Conservation (phyloP, 2,888 invertebrate species). For the Pseudanteris insignis region DNA sequence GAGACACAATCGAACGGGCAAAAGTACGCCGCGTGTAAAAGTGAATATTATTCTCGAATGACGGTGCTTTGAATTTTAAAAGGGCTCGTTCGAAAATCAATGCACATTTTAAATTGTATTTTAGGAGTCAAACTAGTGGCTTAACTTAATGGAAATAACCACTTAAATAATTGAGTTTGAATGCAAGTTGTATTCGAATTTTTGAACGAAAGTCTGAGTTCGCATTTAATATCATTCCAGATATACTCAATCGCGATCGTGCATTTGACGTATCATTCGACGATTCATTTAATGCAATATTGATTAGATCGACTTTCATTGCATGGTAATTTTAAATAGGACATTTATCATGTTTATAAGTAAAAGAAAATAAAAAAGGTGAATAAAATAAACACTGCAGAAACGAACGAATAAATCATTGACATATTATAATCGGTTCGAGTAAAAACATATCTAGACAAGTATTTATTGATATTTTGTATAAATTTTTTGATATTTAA, state of each 20-base stretch:
- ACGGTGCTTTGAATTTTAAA: conserved; percentile 9
- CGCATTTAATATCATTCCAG: conserved; percentile 26
- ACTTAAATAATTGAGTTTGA: conserved; percentile 6
- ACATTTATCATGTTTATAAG: no score
- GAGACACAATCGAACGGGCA: conserved; percentile 60
- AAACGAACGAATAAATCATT: conserved; percentile 8
- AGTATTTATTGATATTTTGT: conserved; percentile 44
- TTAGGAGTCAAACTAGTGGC: conserved; percentile 9
- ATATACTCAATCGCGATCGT: conserved; percentile 16
- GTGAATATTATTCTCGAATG: not conserved
- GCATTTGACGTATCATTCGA: conserved; percentile 13
- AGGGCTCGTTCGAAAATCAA: conserved; percentile 8
- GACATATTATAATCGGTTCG: conserved; percentile 23
- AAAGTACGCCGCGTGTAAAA: conserved; percentile 63
- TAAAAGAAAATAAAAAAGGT: no score
- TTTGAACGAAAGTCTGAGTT: conserved; percentile 38
- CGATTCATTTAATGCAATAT: no score
- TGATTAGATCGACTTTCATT: no score
- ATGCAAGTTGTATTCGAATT: conserved; percentile 21
- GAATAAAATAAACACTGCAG: no score
- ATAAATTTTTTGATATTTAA: conserved; percentile 46
- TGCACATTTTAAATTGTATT: conserved; percentile 3
- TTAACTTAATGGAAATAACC: conserved; percentile 12
- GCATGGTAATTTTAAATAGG: no score
- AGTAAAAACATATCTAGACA: conserved; percentile 36